Evolutionary conservation across 2,113 vertebrate genomes (phyloP).

Genomic region (Trichomycterus rosablanca): DNA sequence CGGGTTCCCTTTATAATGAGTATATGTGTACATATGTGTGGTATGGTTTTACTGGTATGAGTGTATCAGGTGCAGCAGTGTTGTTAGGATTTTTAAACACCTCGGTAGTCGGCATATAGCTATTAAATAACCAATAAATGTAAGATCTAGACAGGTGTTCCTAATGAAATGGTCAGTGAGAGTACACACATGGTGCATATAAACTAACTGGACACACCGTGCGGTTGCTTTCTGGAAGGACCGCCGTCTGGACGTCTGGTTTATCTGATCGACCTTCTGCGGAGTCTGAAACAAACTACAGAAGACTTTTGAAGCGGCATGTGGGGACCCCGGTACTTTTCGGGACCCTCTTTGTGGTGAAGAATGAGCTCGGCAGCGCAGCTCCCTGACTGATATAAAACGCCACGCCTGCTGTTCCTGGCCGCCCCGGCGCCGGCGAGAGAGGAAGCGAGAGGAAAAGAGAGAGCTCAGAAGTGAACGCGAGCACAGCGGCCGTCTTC

Average conservation of each 20-base stretch:
- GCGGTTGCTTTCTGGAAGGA: not conserved
- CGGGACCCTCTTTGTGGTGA: slow-evolving; percentile 43
- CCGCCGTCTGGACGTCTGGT: not conserved
- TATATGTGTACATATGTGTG: no score
- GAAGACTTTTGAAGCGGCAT: not conserved
- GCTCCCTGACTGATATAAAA: slow-evolving; percentile 43
- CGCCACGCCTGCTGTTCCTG: slow-evolving; percentile 38
- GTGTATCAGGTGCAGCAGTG: no score
- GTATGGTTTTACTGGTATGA: no score
- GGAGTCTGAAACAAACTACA: not conserved
- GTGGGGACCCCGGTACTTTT: slow-evolving; percentile 21
- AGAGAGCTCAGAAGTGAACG: slow-evolving; percentile 60
- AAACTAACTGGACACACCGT: no score
- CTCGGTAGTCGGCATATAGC: no score
- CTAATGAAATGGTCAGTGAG: no score
- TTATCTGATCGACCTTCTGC: not conserved
- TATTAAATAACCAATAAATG: no score
- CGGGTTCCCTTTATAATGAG: no score
- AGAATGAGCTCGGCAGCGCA: slow-evolving; percentile 38
- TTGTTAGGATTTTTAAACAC: no score
- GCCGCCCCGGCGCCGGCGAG: not conserved
- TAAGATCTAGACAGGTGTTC: no score
- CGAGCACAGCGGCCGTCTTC: slow-evolving; percentile 53
- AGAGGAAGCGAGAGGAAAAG: slow-evolving; percentile 44
- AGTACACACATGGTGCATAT: no score